These are phyloP conservation scores for Macrocentrus cingulum DNA, from an alignment of 1,140 invertebrate species.

Conservation along the genomic window DNA sequence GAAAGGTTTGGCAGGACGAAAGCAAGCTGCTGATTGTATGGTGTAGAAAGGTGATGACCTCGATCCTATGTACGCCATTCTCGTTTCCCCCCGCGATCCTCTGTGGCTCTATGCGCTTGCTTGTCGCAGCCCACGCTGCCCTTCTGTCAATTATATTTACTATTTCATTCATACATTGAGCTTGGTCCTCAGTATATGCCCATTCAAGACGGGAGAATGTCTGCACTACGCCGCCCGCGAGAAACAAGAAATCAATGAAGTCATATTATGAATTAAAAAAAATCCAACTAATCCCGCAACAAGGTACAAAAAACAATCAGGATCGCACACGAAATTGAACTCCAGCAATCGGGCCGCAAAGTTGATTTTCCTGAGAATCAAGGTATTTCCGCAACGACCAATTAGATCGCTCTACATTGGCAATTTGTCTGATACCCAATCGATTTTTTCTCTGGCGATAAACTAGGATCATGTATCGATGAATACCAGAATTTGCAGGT, in stretches of 20 bases:
- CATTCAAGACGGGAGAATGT: conserved; percentile 43
- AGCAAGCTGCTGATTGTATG: conserved; percentile 38
- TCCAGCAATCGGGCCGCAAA: background rate
- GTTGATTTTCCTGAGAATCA: background rate
- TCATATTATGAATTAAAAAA: background rate
- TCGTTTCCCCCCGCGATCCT: conserved; percentile 28
- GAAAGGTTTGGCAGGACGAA: conserved; percentile 32
- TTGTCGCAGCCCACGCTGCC: conserved; percentile 52
- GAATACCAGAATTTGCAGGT: background rate
- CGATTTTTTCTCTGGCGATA: background rate
- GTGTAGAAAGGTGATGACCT: conserved; percentile 52
- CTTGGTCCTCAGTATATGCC: conserved; percentile 45
- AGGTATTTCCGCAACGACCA: background rate
- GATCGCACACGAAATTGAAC: background rate
- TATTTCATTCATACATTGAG: conserved; percentile 55
- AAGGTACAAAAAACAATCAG: too few species aligned
- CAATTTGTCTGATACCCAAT: background rate
- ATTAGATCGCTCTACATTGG: background rate
- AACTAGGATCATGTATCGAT: background rate
- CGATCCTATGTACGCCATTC: conserved; percentile 48
- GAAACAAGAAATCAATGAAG: conserved; percentile 1
- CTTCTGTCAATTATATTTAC: conserved; percentile 57
- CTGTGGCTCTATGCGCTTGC: conserved; percentile 39
- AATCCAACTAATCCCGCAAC: background rate
- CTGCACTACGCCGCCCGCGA: conserved; percentile 10